Base-by-base conservation (phyloP, 2,888 invertebrate genomes). In the Scaeva pyrastri region DNA sequence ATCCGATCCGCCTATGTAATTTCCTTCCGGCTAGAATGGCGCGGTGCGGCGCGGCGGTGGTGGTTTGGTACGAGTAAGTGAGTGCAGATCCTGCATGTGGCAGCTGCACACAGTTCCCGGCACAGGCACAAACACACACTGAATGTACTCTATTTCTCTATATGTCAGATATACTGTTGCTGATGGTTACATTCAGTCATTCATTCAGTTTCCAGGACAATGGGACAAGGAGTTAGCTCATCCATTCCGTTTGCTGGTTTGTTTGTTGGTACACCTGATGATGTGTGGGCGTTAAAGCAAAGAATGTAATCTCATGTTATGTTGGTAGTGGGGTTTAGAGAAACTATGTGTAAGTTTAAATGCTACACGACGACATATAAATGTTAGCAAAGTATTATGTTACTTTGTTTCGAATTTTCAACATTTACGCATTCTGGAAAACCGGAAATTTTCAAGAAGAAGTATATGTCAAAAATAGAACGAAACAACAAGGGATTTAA, bases 1-100 rank as follows among this genome's bases (percentile, higher is more conserved):
- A 70, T 64, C 70, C 64, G 26, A 70, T 64, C 70, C 64, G 79
- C 84, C 71, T 75, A 66, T 58, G 56, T 71, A 48, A 66, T 71
- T 79, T 75, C 79, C 84, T 84, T 75, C 71, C 75, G 80, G 79
- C 79, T 84, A 75, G 45, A 50, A 8, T 12, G 12, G 19, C 5
- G 31, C 31, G 31, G 31, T 31, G 31, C 31, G 31, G 6, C 8
- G 31, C 0, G 31, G 8, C 8, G 31, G 31, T n/a, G n/a, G n/a
- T n/a, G n/a, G n/a, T n/a, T n/a, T n/a, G n/a, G n/a, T n/a, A n/a
- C n/a, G n/a, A n/a, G n/a, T 31, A 31, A 19, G 58, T 55, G 45
- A 75, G 58, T 72, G 56, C 41, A 56, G 50, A 74, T 64, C 39
- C 56, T 70, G 55, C 23, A 73, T 68, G 43, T 52, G 39, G 39